phyloP scores from a whole-genome alignment of 2,797 vertebrate species.

The Antennarius maculatus region DNA sequence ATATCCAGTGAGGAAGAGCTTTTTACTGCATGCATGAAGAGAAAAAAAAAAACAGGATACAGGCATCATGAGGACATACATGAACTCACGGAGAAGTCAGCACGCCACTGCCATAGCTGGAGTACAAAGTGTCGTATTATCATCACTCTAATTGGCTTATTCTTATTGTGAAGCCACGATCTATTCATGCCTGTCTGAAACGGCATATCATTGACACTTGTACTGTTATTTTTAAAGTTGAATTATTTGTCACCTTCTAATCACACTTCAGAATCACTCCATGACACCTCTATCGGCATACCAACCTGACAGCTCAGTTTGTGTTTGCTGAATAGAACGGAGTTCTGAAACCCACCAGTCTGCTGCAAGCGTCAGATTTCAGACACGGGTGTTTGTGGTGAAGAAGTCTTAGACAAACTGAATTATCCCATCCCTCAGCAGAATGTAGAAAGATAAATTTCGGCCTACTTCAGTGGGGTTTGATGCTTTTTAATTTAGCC shows the following conservation, averaged over 20 bases:
- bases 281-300: conserved; percentile 50
- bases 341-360: conserved; percentile 31
- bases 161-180: conserved; percentile 24
- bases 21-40: conserved; percentile 27
- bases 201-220: conserved; percentile 38
- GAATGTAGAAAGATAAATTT: conserved; percentile 3
- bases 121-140: not conserved
- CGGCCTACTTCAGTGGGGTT: not conserved
- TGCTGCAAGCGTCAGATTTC: conserved; percentile 50
- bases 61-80: conserved; percentile 13
- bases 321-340: conserved; percentile 1
- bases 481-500: conserved; percentile 24
- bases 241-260: conserved; percentile 62
- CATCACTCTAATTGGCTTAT: not conserved
- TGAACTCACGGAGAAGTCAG: conserved; percentile 16
- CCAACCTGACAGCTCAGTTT: conserved; percentile 44
- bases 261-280: conserved; percentile 45
- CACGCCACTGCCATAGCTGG: conserved; percentile 1
- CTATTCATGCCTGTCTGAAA: conserved; percentile 47
- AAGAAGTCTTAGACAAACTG: conserved; percentile 20
- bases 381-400: conserved; percentile 34
- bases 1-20: conserved; percentile 28
- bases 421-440: conserved; percentile 28
- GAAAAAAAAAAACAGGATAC: conserved; percentile 22
- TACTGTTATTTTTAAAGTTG: conserved; percentile 57